phyloP scores from a whole-genome alignment of 1,140 invertebrate genomes.

The Sarcophaga peregrina region DNA sequence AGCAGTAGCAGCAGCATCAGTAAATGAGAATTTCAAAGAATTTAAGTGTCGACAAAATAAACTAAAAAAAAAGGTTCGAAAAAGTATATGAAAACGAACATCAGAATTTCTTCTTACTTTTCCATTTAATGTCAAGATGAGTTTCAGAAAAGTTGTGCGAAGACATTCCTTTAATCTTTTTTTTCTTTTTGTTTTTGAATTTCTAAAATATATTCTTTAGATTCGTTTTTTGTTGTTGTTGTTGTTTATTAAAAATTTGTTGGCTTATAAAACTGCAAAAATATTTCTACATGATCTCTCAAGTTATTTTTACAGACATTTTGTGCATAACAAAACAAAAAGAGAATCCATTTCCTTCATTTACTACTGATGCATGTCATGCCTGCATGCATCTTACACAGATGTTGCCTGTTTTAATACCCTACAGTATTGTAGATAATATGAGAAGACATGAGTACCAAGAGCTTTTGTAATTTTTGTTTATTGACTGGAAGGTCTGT shows the following conservation, averaged over 20 bases:
- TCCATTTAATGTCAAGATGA: conserved; percentile 9
- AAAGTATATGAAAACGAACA: neutral
- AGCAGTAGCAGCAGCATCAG: no score
- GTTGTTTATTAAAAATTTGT: neutral
- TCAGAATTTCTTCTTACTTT: neutral
- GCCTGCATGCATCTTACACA: neutral
- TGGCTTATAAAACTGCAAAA: conserved; percentile 1
- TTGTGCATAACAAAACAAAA: no score
- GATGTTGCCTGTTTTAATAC: neutral
- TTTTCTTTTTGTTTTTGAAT: no score
- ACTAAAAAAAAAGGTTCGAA: no score
- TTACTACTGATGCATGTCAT: neutral
- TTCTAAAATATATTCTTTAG: neutral
- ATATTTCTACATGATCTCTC: neutral
- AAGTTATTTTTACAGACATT: no score
- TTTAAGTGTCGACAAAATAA: no score
- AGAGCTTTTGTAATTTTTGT: no score
- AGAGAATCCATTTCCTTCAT: no score
- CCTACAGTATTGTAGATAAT: no score
- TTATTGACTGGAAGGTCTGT: no score
- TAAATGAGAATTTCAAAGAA: neutral
- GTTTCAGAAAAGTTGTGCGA: neutral
- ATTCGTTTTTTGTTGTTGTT: neutral
- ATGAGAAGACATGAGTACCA: no score
- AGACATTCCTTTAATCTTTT: conserved; percentile 13